phyloP scores from a whole-genome alignment of 1,140 invertebrate species.

The Paralvinella palmiformis region DNA sequence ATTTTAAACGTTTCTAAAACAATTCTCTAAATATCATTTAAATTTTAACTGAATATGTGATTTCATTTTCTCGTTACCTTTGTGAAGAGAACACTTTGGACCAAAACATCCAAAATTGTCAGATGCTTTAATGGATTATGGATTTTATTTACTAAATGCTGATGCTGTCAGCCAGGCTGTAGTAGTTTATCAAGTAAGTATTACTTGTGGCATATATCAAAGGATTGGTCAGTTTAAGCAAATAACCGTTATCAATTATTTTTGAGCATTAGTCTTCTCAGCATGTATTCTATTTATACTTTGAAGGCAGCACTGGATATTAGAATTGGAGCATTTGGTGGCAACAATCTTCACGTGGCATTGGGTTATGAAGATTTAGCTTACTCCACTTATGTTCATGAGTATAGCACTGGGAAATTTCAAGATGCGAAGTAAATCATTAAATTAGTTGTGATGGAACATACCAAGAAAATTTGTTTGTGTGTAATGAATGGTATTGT shows the following conservation, averaged over 20 bases:
- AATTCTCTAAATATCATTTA: not conserved
- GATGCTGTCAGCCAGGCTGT: conserved; percentile 77
- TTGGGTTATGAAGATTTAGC: conserved; percentile 82
- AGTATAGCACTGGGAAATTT: conserved; percentile 83
- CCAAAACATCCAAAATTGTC: conserved; percentile 70
- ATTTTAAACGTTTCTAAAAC: not conserved
- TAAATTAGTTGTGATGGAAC: not conserved
- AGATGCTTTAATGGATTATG: conserved; percentile 77
- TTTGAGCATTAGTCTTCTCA: not conserved
- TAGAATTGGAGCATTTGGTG: conserved; percentile 70
- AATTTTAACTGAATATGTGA: conserved; percentile 3
- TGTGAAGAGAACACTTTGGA: conserved; percentile 59
- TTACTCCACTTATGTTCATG: conserved; percentile 83
- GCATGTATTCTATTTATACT: not conserved
- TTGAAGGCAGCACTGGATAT: conserved; percentile 62
- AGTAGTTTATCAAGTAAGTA: conserved; percentile 67
- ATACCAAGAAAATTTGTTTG: not conserved
- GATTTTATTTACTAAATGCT: conserved; percentile 83
- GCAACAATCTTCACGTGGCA: conserved; percentile 77
- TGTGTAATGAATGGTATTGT: not conserved
- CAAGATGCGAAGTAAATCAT: conserved; percentile 61
- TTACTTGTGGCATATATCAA: conserved; percentile 8
- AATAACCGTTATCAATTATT: not conserved
- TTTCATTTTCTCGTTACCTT: not conserved
- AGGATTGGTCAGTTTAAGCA: not conserved